Evolutionary conservation across 2,888 invertebrate species (phyloP).

Genomic region (Caenorhabditis sulstoni): DNA sequence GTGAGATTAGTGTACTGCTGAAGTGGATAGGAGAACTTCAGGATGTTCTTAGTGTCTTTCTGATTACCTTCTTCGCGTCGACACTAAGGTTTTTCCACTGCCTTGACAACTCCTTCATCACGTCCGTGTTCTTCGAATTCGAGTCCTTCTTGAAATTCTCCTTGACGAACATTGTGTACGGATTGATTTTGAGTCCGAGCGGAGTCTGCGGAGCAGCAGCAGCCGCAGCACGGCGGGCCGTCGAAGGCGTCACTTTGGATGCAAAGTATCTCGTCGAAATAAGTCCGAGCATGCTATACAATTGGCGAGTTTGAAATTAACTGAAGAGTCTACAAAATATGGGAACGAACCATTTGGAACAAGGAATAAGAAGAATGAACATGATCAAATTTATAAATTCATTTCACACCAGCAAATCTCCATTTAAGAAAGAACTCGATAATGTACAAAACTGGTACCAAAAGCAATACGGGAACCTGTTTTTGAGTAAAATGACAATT

Average conservation of each 20-base stretch:
- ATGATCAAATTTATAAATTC: too few species aligned
- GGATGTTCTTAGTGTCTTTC: too few species aligned
- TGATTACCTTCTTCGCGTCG: slow-evolving; percentile 20
- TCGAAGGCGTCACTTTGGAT: slow-evolving; percentile 5
- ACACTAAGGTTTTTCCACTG: slow-evolving; percentile 44
- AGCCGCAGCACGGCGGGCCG: not conserved
- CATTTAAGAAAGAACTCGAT: too few species aligned
- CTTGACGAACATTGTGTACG: slow-evolving; percentile 48
- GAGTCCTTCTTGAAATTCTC: slow-evolving; percentile 34
- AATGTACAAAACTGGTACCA: too few species aligned
- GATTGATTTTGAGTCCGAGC: slow-evolving; percentile 30
- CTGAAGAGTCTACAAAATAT: too few species aligned
- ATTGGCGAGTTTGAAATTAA: too few species aligned
- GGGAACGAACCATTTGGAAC: too few species aligned
- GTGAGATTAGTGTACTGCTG: slow-evolving; percentile 38
- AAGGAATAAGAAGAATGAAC: too few species aligned
- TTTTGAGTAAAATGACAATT: too few species aligned
- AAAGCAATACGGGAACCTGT: too few species aligned
- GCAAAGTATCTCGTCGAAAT: slow-evolving; percentile 15
- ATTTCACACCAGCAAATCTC: too few species aligned
- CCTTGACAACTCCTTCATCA: slow-evolving; percentile 28
- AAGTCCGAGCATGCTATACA: slow-evolving; percentile 19
- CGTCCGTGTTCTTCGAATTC: slow-evolving; percentile 4
- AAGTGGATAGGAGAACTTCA: too few species aligned
- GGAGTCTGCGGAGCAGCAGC: not conserved